Base-by-base conservation (phyloP, 2,797 vertebrate species). In the Melanitta fusca region DNA sequence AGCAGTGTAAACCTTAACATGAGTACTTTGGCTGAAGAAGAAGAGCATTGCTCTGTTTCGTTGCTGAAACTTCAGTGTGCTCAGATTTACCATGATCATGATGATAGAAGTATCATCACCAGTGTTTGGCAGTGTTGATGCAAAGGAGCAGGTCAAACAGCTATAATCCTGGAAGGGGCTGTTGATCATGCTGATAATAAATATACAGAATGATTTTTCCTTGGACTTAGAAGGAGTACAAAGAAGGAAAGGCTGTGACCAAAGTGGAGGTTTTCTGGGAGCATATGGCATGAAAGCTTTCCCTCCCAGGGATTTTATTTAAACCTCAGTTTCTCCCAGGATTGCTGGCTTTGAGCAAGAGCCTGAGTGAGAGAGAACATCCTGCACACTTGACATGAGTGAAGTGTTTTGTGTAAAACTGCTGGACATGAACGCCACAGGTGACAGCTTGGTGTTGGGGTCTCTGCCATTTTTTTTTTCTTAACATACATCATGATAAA, bases 261-360 rank as follows among this genome's bases (percentile, higher is more conserved):
- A 0, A 47, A 32, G 22, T 43, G 13, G 28, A 11, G 16, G 20
- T n/a, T 70, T 84, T 70, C 41, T 38, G 27, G 47, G 39, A 79
- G 14, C 13, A 7, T 49, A 0, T 12, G 43, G 3, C 1, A 1
- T 39, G 16, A 39, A 72, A 83, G 3, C 8, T 27, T 65, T 70
- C 25, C 51, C 28, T 82, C 39, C 18, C 0, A 39, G 11, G 1
- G 2, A 18, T 65, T 82, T 71, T 74, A 32, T 83, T 60, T 57
- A 71, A 77, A 61, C 19, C 30, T 73, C 32, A 58, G 30, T 58
- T 79, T 70, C 28, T n/a, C 19, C 34, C 27, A 45, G 56, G 25
- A 19, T 24, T 38, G 18, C 74, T 30, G 36, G 47, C 36, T 32
- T 53, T 4, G 3, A 60, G 66, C 36, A 39, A 47, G 25, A 72